phyloP scores from a whole-genome alignment of 2,888 invertebrate genomes.

The Boloria euphrosyne region DNA sequence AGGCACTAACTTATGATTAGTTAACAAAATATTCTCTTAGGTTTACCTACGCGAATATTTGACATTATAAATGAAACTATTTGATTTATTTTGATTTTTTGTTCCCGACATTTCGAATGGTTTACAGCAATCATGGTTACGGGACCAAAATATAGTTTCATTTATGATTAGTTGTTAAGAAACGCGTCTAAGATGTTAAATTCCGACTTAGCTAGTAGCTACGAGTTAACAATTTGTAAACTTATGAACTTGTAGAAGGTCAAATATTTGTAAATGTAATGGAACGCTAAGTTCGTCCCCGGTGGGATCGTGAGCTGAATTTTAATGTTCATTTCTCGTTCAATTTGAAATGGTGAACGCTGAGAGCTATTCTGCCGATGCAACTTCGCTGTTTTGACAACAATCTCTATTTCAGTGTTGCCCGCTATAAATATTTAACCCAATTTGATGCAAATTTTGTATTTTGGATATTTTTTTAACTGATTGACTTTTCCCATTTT shows the following conservation, averaged over 20 bases:
- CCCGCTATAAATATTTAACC: slow-evolving; percentile 7
- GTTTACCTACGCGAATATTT: too few species aligned
- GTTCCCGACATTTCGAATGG: too few species aligned
- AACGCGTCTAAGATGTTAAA: not conserved
- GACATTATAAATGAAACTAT: too few species aligned
- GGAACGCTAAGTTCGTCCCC: slow-evolving; percentile 46
- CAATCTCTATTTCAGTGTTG: slow-evolving; percentile 19
- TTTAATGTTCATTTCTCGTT: slow-evolving; percentile 32
- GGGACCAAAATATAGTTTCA: too few species aligned
- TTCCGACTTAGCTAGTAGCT: not conserved
- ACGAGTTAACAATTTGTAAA: slow-evolving; percentile 22
- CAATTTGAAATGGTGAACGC: slow-evolving; percentile 23
- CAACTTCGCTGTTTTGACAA: slow-evolving; percentile 15
- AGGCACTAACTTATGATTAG: not conserved
- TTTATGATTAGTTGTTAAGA: too few species aligned
- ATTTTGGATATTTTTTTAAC: not conserved
- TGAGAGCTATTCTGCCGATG: slow-evolving; percentile 19
- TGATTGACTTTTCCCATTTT: too few species aligned
- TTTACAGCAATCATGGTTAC: too few species aligned
- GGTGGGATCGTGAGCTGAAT: slow-evolving; percentile 44
- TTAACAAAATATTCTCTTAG: too few species aligned
- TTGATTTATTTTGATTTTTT: too few species aligned
- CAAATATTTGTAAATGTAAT: slow-evolving; percentile 56
- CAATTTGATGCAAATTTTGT: not conserved
- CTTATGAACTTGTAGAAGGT: slow-evolving; percentile 58